These are phyloP conservation scores for Anorthoa munda DNA, from an alignment of 2,888 invertebrate genomes.

Conservation along the genomic window DNA sequence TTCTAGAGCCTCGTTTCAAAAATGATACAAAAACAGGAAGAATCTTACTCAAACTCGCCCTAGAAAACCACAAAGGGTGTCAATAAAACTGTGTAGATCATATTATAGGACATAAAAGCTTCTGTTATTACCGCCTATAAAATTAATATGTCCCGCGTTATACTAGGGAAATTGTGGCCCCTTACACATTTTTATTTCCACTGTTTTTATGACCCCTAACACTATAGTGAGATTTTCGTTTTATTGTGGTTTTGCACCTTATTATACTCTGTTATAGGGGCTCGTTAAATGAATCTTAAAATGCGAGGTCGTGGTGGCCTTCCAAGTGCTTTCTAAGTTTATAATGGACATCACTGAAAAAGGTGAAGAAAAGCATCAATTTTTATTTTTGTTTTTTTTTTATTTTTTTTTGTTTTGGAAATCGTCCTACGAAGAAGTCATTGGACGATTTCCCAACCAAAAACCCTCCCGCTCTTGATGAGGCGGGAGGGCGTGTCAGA, in stretches of 20 bases:
- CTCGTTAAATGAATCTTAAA: constrained; percentile 8
- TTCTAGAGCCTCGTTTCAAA: neutral
- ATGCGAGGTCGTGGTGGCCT: too few relatives aligned
- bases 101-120: constrained; percentile 55
- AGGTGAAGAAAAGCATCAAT: too few relatives aligned
- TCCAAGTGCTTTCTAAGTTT: too few relatives aligned
- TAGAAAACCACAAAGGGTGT: constrained; percentile 40
- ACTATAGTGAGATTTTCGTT: constrained; percentile 49
- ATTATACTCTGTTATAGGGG: constrained; percentile 17
- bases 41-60: constrained; percentile 7
- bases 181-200: constrained; percentile 51
- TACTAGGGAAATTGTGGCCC: constrained; percentile 56
- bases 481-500: too few relatives aligned
- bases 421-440: too few relatives aligned
- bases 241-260: constrained; percentile 48
- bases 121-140: constrained; percentile 49
- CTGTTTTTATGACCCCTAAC: constrained; percentile 35
- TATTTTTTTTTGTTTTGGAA: too few relatives aligned
- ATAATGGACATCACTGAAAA: too few relatives aligned
- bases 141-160: constrained; percentile 57
- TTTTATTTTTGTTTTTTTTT: too few relatives aligned
- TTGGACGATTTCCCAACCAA: too few relatives aligned
- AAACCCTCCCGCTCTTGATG: too few relatives aligned
- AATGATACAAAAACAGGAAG: neutral
- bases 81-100: constrained; percentile 60